phyloP scores from a whole-genome alignment of 2,113 vertebrate species.

The Datnioides undecimradiatus region DNA sequence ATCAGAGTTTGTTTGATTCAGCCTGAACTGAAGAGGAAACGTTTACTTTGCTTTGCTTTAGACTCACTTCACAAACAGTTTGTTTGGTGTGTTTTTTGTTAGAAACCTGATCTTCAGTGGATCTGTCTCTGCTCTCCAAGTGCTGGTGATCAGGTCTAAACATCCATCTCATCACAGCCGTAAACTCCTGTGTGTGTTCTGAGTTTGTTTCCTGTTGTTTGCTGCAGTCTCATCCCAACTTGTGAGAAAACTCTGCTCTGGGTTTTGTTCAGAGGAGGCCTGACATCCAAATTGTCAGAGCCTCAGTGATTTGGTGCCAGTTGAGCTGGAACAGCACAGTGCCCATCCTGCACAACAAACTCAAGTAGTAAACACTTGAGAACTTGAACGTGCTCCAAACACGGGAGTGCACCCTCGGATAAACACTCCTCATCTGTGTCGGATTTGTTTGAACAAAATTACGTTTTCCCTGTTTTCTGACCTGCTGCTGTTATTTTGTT shows the following conservation, averaged over 20 bases:
- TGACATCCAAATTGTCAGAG: neutral
- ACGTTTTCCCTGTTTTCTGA: neutral
- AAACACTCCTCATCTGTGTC: neutral
- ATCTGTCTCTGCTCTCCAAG: neutral
- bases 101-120: neutral
- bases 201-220: slow-evolving; percentile 3
- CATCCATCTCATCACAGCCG: neutral
- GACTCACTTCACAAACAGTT: slow-evolving; percentile 1
- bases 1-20: slow-evolving; percentile 15
- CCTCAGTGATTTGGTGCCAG: neutral
- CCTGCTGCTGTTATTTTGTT: neutral
- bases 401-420: neutral
- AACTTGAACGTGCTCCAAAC: slow-evolving; percentile 2
- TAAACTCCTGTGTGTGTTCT: neutral
- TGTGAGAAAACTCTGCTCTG: neutral
- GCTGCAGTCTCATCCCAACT: neutral
- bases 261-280: neutral
- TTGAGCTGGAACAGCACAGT: slow-evolving; percentile 2
- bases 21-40: slow-evolving; percentile 6
- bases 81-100: neutral
- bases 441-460: neutral
- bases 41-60: slow-evolving; percentile 7
- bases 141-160: neutral
- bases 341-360: slow-evolving; percentile 13
- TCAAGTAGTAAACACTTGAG: neutral